Evolutionary conservation across 2,113 vertebrate genomes (phyloP).

Genomic region (Notechis scutatus): DNA sequence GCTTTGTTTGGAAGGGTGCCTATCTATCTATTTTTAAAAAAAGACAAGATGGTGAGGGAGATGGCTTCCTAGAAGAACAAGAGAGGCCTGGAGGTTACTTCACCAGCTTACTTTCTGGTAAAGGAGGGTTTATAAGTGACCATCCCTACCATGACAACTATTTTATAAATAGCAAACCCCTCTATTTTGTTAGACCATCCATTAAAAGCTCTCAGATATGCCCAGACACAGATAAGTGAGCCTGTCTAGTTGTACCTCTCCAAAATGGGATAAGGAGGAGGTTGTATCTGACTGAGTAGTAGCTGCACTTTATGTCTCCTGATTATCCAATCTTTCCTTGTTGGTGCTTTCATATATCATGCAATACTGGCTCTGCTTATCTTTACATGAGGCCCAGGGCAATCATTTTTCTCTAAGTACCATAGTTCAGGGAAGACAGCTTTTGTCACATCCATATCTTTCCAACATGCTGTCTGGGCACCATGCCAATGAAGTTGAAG

Average conservation of each 20-base stretch:
- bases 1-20: neutral
- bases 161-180: neutral
- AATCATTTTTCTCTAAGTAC: neutral
- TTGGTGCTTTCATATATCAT: neutral
- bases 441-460: neutral
- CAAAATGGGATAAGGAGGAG: neutral
- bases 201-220: neutral
- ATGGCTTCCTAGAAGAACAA: neutral
- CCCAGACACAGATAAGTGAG: neutral
- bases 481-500: neutral
- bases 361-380: neutral
- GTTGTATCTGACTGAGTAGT: neutral
- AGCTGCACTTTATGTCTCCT: neutral
- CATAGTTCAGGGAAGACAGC: neutral
- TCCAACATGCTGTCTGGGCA: neutral
- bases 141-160: neutral
- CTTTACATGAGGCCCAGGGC: neutral
- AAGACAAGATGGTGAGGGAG: neutral
- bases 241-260: neutral
- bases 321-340: neutral
- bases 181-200: neutral
- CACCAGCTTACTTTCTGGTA: neutral
- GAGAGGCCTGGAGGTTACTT: neutral
- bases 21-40: neutral
- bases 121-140: neutral